Base-by-base conservation (phyloP, 2,888 invertebrate genomes). In the Perdita meconis region DNA sequence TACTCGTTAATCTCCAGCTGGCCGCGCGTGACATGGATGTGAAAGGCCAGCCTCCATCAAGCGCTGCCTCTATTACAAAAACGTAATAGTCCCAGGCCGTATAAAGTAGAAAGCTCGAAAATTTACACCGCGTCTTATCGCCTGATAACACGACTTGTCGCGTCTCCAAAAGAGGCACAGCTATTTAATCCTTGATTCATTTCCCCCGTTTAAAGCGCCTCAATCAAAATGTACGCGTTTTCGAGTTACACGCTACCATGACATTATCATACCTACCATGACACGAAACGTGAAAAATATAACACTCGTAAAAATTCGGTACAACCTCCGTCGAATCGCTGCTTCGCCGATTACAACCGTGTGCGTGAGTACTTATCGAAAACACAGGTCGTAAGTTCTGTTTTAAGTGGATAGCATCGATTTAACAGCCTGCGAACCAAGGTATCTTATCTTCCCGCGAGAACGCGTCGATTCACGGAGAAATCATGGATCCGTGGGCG, bases 1-100 rank as follows among this genome's bases (percentile, higher is more conserved):
- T 85, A 78, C 80, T 75, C 70, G 80, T 75, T 90, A 89, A 90
- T 89, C 89, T 81, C 69, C 81, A 80, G 82, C 77, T 66, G 68
- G 76, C 56, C 63, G 81, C 61, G 79, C 87, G 84, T 86, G 85
- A 87, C 79, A 78, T 68, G 81, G 81, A 77, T 81, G 65, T 81
- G 70, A 50, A 36, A 60, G 47, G n/a, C 34, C 30, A 24, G 10
- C 40, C 47, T 36, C 22, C 36, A 56, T 60, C 38, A n/a, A 50
- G n/a, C 24, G 70, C 16, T 42, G 13, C 12, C 13, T 42, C 50
- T 26, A 19, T 50, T 47, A n/a, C 12, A 26, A 12, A 34, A n/a
- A 8, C 4, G 36, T 0, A 0, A 10, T 8, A 30, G n/a, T 34
- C 13, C 6, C 10, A 12, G 4, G 34, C n/a, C 24, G 2, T 13